Conservation (phyloP, 1,140 invertebrate species). For the Sarcophaga peregrina region DNA sequence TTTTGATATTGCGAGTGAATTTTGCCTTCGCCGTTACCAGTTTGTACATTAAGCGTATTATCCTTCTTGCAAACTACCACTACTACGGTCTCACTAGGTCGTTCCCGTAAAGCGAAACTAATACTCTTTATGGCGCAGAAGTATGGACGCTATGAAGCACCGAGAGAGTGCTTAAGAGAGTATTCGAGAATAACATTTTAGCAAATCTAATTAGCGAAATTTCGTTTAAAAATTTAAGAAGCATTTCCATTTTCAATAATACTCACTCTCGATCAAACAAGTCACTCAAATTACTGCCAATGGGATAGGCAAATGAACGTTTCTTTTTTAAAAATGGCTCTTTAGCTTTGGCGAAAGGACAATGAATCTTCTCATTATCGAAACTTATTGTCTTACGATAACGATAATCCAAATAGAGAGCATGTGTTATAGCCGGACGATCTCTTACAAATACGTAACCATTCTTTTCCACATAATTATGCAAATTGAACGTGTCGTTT, state of each 20-base stretch:
- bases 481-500: slow-evolving; percentile 52
- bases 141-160: too few species aligned
- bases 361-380: slow-evolving; percentile 72
- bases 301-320: slow-evolving; percentile 77
- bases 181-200: too few species aligned
- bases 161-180: too few species aligned
- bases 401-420: slow-evolving; percentile 77
- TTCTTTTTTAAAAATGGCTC: slow-evolving; percentile 72
- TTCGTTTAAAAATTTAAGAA: too few species aligned
- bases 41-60: too few species aligned
- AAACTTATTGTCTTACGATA: slow-evolving; percentile 71
- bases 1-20: too few species aligned
- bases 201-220: too few species aligned
- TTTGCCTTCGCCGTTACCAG: too few species aligned
- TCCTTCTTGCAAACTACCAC: too few species aligned
- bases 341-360: slow-evolving; percentile 78
- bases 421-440: slow-evolving; percentile 72
- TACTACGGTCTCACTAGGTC: too few species aligned
- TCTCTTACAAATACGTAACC: slow-evolving; percentile 77
- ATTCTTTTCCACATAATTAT: slow-evolving; percentile 65
- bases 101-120: too few species aligned
- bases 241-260: not conserved
- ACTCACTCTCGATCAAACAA: slow-evolving; percentile 78
- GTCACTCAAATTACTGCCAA: slow-evolving; percentile 69
- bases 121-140: too few species aligned